Evolutionary conservation across 2,797 vertebrate genomes (phyloP), one percentile per base, ranked within the genome.

Genomic region (Lepilemur ruficaudatus): DNA sequence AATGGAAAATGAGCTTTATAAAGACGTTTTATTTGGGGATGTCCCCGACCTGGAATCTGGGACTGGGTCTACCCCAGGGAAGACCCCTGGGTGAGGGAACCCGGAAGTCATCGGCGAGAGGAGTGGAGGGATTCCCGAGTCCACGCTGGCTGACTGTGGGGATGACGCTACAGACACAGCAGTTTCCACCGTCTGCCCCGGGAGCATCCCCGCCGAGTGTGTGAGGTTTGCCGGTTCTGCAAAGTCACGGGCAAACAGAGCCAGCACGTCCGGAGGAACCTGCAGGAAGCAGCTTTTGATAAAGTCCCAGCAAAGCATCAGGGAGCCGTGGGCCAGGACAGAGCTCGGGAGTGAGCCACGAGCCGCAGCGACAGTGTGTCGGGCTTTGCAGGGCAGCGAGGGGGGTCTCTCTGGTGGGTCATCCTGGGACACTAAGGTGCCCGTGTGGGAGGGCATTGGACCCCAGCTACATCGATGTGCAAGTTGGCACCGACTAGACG

Each of bases 381-480:
- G 0, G 78, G 11, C 2, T 0, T 43, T 0, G 0, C 22, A 43
- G 43, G 28, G 67, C 55, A 6, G 22, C 1, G 4, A 10, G 69
- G 8, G 22, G 35, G 22, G 59, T 23, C 30, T 65, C 12, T 48
- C 61, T 65, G 22, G 3, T 10, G 46, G 46, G 14, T 67, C 14
- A 2, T 67, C 32, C 46, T 35, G 3, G 75, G 35, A 17, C 13
- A 4, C 41, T 35, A 5, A 1, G 59, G 13, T 6, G 52, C 35
- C 6, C 43, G 41, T 15, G n/a, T 18, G 17, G 32, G 65, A 14
- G 65, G 84, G 25, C 25, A 1, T 12, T 5, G 35, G 67, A 30
- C 20, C n/a, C 59, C 50, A 57, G 20, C 59, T 5, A 5, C 17
- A 20, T 12, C 41, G 1, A 0, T 22, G 23, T 4, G 9, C 43